Conservation (phyloP, 2,113 vertebrate species). For the Brevimyrus niger region DNA sequence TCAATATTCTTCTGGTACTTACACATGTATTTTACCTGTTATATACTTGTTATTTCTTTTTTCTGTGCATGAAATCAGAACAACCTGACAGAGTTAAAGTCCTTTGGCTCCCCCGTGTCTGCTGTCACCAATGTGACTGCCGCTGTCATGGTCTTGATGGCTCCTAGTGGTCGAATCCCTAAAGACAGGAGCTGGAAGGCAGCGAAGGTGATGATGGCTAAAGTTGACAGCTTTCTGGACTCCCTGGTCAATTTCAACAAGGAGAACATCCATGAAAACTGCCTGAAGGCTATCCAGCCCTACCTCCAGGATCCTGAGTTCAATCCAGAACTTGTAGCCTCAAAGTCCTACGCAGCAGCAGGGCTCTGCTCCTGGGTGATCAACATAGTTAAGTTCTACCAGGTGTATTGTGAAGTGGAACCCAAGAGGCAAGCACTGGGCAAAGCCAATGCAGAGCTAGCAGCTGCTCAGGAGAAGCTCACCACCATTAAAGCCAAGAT, state of each 20-base stretch:
- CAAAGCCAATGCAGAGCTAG: constrained; percentile 77
- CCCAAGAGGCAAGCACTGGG: constrained; percentile 81
- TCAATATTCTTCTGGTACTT: background rate
- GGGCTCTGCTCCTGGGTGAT: constrained; percentile 97
- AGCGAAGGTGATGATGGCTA: constrained; percentile 77
- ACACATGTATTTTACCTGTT: constrained; percentile 4
- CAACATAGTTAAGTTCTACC: constrained; percentile 78
- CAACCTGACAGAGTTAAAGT: constrained; percentile 89
- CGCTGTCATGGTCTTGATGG: constrained; percentile 82
- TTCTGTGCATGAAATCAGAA: constrained; percentile 57
- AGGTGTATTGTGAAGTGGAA: constrained; percentile 84
- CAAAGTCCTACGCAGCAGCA: constrained; percentile 75
- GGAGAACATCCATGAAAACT: constrained; percentile 84
- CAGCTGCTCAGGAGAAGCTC: constrained; percentile 80
- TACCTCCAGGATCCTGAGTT: constrained; percentile 84
- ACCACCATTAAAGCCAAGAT: constrained; percentile 77
- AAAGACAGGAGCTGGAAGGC: constrained; percentile 95
- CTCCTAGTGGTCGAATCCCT: constrained; percentile 72
- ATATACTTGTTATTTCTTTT: background rate
- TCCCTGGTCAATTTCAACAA: constrained; percentile 81
- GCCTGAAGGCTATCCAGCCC: constrained; percentile 80
- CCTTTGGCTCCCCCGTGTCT: constrained; percentile 76
- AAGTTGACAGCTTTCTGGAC: constrained; percentile 83
- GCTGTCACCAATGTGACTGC: constrained; percentile 87
- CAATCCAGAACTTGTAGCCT: constrained; percentile 72